phyloP scores from a whole-genome alignment of 2,113 vertebrate genomes.

The Sula dactylatra region DNA sequence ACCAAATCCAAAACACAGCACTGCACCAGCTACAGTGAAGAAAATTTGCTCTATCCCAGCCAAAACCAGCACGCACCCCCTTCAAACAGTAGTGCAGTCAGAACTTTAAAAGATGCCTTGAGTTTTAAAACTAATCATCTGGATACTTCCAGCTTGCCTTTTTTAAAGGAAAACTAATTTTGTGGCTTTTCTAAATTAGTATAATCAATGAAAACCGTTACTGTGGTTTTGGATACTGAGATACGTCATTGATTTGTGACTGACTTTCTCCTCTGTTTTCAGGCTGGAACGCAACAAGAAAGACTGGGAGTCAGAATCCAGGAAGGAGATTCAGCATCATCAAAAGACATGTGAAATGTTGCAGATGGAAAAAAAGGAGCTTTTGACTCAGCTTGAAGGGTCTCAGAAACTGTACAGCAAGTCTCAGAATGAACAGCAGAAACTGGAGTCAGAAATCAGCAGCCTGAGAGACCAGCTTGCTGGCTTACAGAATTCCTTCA shows the following conservation, averaged over 20 bases:
- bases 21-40: no score
- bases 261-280: background rate
- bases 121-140: background rate
- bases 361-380: slow-evolving; percentile 73
- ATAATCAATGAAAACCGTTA: background rate
- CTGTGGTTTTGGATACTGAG: background rate
- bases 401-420: slow-evolving; percentile 63
- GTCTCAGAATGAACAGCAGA: slow-evolving; percentile 63
- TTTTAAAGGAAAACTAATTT: background rate
- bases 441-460: slow-evolving; percentile 75
- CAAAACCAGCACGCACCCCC: no score
- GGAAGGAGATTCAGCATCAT: slow-evolving; percentile 71
- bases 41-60: no score
- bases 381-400: slow-evolving; percentile 68
- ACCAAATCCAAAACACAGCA: no score
- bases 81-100: background rate
- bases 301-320: slow-evolving; percentile 72
- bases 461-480: slow-evolving; percentile 69
- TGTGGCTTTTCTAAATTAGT: background rate
- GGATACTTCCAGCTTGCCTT: background rate
- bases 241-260: background rate
- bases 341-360: slow-evolving; percentile 68
- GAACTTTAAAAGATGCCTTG: background rate
- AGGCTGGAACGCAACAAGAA: slow-evolving; percentile 81
- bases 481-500: slow-evolving; percentile 79